Evolutionary conservation across 2,888 invertebrate species (phyloP).

Genomic region (Cyaniris semiargus): DNA sequence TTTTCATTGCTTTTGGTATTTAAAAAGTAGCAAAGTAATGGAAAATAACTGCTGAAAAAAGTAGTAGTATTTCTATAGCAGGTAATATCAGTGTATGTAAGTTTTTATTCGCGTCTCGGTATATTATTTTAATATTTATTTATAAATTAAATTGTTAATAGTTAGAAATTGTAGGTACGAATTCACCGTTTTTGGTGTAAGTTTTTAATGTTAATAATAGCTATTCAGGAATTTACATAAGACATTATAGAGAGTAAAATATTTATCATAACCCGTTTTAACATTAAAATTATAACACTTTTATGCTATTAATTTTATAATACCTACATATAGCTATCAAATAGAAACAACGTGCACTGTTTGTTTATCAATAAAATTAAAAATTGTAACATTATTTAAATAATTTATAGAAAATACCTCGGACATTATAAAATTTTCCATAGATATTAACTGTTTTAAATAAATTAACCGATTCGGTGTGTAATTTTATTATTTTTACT

Average conservation of each 20-base stretch:
- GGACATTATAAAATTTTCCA: background rate
- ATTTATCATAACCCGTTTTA: background rate
- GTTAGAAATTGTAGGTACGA: too few relatives aligned
- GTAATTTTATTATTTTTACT: conserved; percentile 11
- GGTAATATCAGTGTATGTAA: too few relatives aligned
- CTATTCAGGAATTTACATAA: background rate
- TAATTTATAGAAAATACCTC: conserved; percentile 1
- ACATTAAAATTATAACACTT: conserved; percentile 22
- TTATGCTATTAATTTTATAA: conserved; percentile 5
- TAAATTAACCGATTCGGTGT: conserved; percentile 1
- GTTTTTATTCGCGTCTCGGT: too few relatives aligned
- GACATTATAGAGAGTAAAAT: background rate
- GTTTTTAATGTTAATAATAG: background rate
- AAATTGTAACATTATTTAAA: conserved; percentile 8
- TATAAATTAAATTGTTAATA: too few relatives aligned
- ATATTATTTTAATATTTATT: too few relatives aligned
- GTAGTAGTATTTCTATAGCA: too few relatives aligned
- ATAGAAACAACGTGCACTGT: background rate
- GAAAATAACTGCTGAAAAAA: too few relatives aligned
- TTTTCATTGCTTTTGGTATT: too few relatives aligned
- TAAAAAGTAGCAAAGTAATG: too few relatives aligned
- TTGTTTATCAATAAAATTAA: conserved; percentile 17
- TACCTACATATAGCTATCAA: background rate
- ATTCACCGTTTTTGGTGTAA: background rate
- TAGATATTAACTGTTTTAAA: background rate